Base-by-base conservation (phyloP, 1,140 invertebrate genomes). In the Pogonomyrmex barbatus region DNA sequence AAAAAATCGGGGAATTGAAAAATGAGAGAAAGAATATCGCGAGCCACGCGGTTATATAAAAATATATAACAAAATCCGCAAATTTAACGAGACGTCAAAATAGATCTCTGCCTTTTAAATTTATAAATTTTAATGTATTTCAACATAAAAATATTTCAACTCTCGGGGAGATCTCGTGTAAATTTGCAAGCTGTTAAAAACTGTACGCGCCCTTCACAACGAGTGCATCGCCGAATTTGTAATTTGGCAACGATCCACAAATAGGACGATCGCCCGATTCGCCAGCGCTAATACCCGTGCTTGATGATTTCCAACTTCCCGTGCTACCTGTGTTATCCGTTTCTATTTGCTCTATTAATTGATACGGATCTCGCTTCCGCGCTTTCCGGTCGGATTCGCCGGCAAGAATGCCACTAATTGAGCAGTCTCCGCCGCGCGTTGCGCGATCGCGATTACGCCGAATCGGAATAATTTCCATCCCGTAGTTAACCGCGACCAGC, bases 331-430 rank as follows among this genome's bases (percentile, higher is more conserved):
- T 24, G 56, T 65, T 71, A 81, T 54, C 79, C 68, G 63, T 60
- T 71, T 75, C 79, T 75, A 83, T 83, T 83, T 83, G 33, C 79
- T 83, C 68, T 83, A 83, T 83, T 83, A 83, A 83, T 83, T 83
- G 79, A 83, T 83, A 83, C 45, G 42, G 79, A 83, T 83, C 79
- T 83, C 68, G 68, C 54, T 75, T 73, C 79, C 79, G 79, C 79
- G 79, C 79, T 83, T 83, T 83, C 79, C 79, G 68, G 79, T 83
- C 79, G 79, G 68, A 83, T 75, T 83, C 68, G 79, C 79, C 54
- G 68, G 79, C 79, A 83, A 83, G 79, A 83, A 83, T 83, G 42
- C 79, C 68, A 75, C 79, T 83, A 83, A 83, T 83, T 83, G 79
- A 83, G 79, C 68, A 83, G 79, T 83, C 68, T 47, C 79, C 54